phyloP scores from a whole-genome alignment of 2,797 vertebrate genomes.

The Pantherophis alleghaniensis region DNA sequence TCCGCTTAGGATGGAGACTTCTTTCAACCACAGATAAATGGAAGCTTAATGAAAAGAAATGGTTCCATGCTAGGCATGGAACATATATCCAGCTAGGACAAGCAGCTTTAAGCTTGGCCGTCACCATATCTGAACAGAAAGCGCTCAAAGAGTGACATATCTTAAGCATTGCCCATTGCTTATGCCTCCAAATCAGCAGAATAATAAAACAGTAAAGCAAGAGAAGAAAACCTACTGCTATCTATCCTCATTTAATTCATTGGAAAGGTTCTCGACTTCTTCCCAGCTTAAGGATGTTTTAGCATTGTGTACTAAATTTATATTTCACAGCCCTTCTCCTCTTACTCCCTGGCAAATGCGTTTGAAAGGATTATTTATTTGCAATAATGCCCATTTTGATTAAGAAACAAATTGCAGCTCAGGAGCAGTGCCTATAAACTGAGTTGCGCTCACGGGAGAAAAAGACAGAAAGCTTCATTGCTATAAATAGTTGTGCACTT shows the following conservation, averaged over 20 bases:
- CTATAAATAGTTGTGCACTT: background rate
- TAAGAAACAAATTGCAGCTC: background rate
- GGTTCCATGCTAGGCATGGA: background rate
- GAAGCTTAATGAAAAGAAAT: slow-evolving; percentile 12
- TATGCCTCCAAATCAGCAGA: background rate
- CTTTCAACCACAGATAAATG: background rate
- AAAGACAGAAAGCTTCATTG: background rate
- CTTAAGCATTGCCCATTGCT: slow-evolving; percentile 40
- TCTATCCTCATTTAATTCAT: background rate
- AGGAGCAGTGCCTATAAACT: background rate
- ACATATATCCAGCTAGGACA: slow-evolving; percentile 4
- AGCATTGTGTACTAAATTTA: background rate
- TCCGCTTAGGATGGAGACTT: background rate
- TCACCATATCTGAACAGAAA: background rate
- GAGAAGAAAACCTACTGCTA: background rate
- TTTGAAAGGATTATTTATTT: background rate
- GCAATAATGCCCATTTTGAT: background rate
- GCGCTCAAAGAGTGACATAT: background rate
- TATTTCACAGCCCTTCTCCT: background rate
- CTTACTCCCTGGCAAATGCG: background rate
- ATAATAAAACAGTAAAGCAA: background rate
- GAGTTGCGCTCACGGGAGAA: background rate
- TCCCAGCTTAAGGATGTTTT: background rate
- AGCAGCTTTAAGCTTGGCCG: background rate
- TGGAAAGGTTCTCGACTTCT: background rate